These are phyloP conservation scores for Brachypodius melanocephalos DNA, from an alignment of 2,113 vertebrate species.

Conservation along the genomic window DNA sequence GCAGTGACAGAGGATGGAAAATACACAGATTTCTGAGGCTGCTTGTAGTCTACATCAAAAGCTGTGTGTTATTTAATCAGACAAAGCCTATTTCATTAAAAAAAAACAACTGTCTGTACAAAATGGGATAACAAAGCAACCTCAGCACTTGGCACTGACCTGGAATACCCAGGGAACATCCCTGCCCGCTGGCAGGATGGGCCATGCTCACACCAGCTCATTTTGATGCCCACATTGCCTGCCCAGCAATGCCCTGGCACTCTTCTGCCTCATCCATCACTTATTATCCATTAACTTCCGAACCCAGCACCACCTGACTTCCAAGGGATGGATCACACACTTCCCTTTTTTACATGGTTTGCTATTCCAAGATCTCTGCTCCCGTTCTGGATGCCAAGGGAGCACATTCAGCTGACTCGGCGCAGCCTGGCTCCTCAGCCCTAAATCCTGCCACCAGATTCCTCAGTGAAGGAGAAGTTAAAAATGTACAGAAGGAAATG, in stretches of 20 bases:
- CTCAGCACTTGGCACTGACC: fast-evolving
- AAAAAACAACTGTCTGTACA: background rate
- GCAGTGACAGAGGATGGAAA: background rate
- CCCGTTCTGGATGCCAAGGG: background rate
- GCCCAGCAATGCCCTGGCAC: background rate
- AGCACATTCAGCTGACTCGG: background rate
- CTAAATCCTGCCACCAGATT: background rate
- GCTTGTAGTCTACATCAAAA: slow-evolving; percentile 22
- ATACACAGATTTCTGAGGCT: background rate
- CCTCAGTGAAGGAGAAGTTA: background rate
- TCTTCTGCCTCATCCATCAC: background rate
- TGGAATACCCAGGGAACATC: background rate
- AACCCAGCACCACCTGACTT: background rate
- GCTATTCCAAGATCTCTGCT: background rate
- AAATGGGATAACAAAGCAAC: background rate
- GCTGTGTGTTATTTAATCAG: background rate
- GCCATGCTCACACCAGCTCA: fast-evolving
- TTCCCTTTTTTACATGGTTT: background rate
- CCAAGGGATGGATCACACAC: background rate
- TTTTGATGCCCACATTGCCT: fast-evolving
- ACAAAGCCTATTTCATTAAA: background rate
- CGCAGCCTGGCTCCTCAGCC: background rate
- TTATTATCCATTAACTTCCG: background rate
- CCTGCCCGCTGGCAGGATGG: background rate
- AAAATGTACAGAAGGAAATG: background rate